These are phyloP conservation scores for Teleopsis dalmanni DNA, from an alignment of 1,140 invertebrate species.

Conservation along the genomic window DNA sequence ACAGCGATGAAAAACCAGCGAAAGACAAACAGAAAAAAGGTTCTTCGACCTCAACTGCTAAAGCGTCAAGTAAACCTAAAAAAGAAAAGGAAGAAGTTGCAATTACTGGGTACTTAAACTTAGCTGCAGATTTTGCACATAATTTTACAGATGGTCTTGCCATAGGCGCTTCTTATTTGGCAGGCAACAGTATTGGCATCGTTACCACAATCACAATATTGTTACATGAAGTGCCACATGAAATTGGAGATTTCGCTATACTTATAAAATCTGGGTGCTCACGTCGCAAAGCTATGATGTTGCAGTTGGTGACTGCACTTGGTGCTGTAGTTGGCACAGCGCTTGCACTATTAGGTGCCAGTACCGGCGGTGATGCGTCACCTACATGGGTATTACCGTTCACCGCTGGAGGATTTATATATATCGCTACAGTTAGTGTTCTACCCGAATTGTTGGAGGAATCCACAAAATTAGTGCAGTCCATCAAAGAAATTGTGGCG, in stretches of 20 bases:
- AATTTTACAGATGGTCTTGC: conserved; percentile 97
- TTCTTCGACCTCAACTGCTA: conserved; percentile 21
- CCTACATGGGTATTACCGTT: conserved; percentile 93
- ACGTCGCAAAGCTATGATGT: conserved; percentile 83
- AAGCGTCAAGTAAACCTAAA: conserved; percentile 38
- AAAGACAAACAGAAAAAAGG: conserved; percentile 31
- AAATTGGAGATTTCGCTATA: conserved; percentile 96
- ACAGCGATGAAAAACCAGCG: conserved; percentile 41
- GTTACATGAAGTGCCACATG: conserved; percentile 94
- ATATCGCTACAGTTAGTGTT: conserved; percentile 89
- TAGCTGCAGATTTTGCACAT: conserved; percentile 91
- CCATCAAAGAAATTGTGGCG: conserved; percentile 73
- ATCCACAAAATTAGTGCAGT: conserved; percentile 60
- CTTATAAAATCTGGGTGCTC: conserved; percentile 86
- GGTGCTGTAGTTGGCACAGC: conserved; percentile 88
- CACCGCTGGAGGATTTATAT: conserved; percentile 91
- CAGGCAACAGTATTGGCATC: conserved; percentile 76
- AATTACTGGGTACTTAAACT: conserved; percentile 86
- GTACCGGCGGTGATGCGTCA: conserved; percentile 55
- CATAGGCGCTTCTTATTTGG: conserved; percentile 87
- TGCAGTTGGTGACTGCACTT: conserved; percentile 86
- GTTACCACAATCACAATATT: conserved; percentile 87
- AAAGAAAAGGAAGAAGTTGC: conserved; percentile 49
- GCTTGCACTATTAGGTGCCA: conserved; percentile 60
- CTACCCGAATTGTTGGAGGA: conserved; percentile 85